phyloP scores from a whole-genome alignment of 2,797 vertebrate species.

The Gastrophryne carolinensis region DNA sequence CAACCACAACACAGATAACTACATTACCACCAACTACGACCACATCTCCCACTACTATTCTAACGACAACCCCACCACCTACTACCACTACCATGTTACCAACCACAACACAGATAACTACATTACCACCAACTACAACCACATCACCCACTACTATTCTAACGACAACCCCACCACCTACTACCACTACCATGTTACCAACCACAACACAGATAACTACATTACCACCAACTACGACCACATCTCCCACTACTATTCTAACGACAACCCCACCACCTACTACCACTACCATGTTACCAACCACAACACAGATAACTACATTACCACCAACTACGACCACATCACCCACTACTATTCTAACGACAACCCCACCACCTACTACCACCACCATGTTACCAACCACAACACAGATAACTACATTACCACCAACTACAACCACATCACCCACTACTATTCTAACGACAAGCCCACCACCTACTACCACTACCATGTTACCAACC shows the following conservation, averaged over 20 bases:
- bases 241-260: neutral
- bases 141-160: neutral
- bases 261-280: neutral
- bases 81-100: neutral
- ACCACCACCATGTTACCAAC: neutral
- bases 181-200: neutral
- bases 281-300: neutral
- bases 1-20: neutral
- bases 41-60: neutral
- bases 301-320: neutral
- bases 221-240: neutral
- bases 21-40: neutral
- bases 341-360: neutral
- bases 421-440: neutral
- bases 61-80: neutral
- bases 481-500: neutral
- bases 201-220: neutral
- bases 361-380: neutral
- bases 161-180: no score
- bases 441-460: neutral
- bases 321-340: neutral
- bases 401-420: neutral
- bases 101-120: neutral
- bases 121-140: neutral
- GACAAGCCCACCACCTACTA: neutral